Percentiles rank a stretch among this genome's conserved stretches.
Evolutionary conservation across 2,888 invertebrate species (phyloP).

Genomic region (Melikaiella ostensackeni): DNA sequence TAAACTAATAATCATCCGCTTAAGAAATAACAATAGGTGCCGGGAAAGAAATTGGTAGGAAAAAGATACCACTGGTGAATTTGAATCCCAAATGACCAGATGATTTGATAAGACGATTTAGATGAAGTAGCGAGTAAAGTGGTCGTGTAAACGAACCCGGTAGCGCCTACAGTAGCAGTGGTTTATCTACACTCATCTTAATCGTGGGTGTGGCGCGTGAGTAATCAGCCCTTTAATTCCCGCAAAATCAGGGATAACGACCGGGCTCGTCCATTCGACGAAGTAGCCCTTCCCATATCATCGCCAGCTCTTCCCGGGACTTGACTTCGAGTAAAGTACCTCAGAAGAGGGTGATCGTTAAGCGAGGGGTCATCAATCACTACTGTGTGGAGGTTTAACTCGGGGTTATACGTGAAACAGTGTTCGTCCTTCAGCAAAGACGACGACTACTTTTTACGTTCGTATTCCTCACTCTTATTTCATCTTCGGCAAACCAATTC

Average conservation of each 20-base stretch:
- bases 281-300: constrained; percentile 14
- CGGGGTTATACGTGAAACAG: constrained; percentile 43
- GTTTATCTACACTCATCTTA: constrained; percentile 61
- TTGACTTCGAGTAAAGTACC: constrained; percentile 58
- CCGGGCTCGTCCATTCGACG: constrained; percentile 54
- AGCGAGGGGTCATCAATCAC: constrained; percentile 68
- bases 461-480: background rate
- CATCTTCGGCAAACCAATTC: background rate
- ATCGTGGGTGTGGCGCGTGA: constrained; percentile 61
- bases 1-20: no score
- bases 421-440: constrained; percentile 51
- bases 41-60: no score
- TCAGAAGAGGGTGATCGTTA: constrained; percentile 65
- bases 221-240: constrained; percentile 66
- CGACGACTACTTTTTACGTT: background rate
- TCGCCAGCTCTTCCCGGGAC: constrained; percentile 38
- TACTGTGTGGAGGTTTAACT: constrained; percentile 62
- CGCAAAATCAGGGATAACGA: constrained; percentile 65
- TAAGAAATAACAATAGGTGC: no score
- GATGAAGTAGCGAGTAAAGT: background rate
- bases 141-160: constrained; percentile 44
- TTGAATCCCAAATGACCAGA: background rate
- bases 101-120: background rate
- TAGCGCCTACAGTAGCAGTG: constrained; percentile 47
- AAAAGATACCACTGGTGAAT: background rate